phyloP scores from a whole-genome alignment of 1,140 invertebrate genomes.

The Portunus trituberculatus region DNA sequence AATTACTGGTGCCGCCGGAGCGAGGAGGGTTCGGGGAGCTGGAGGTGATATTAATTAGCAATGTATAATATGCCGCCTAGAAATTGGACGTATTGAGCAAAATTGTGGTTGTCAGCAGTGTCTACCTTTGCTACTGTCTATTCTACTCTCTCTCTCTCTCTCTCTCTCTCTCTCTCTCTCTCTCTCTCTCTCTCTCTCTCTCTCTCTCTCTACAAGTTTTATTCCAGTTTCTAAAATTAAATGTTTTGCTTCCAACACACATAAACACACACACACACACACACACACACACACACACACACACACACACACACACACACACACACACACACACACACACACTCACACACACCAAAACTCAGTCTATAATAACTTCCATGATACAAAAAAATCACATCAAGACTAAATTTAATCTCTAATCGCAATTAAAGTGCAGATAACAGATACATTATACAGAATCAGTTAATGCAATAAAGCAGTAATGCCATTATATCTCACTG shows the following conservation, averaged over 20 bases:
- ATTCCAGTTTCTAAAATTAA: background rate
- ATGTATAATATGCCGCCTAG: background rate
- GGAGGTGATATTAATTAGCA: conserved; percentile 17
- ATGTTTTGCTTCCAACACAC: background rate
- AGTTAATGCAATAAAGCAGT: too few relatives aligned
- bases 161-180: background rate
- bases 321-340: conserved; percentile 34
- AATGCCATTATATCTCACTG: too few relatives aligned
- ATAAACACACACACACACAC: conserved; percentile 37
- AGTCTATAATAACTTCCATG: background rate
- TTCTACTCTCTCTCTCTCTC: background rate
- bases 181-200: background rate
- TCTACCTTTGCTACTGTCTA: too few relatives aligned
- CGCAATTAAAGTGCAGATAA: too few relatives aligned
- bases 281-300: conserved; percentile 34
- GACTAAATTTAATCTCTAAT: too few relatives aligned
- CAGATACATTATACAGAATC: too few relatives aligned
- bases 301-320: conserved; percentile 27
- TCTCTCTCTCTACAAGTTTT: too few relatives aligned
- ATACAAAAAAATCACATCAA: background rate
- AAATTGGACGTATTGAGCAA: too few relatives aligned
- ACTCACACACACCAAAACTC: background rate
- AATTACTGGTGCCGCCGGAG: background rate
- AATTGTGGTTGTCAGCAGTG: too few relatives aligned
- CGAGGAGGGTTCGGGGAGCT: background rate